Conservation (phyloP, 2,113 vertebrate genomes). For the Butorides virescens region DNA sequence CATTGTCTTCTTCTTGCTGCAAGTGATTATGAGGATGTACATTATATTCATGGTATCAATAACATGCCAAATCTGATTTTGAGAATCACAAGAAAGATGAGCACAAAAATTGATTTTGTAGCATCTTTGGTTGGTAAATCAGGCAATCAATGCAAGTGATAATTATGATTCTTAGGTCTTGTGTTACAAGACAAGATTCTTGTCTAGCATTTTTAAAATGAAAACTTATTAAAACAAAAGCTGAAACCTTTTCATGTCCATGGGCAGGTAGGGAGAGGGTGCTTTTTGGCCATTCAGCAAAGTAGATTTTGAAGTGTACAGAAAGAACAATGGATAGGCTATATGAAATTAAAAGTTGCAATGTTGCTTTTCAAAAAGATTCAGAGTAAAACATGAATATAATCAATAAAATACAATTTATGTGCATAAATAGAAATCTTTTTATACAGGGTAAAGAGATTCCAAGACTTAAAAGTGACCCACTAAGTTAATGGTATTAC, state of each 20-base stretch:
- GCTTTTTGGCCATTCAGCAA: not conserved
- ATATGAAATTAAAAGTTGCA: not conserved
- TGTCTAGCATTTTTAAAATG: not conserved
- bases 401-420: not conserved
- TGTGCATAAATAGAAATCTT: not conserved
- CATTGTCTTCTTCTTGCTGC: not conserved
- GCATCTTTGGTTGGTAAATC: not conserved
- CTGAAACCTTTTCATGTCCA: not conserved
- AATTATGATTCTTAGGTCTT: not conserved
- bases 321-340: not conserved
- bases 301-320: not conserved
- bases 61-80: not conserved
- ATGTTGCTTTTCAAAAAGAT: not conserved
- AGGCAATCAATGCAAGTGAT: not conserved
- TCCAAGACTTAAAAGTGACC: slow-evolving; percentile 4
- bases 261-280: not conserved
- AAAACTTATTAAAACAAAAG: not conserved
- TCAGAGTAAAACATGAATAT: not conserved
- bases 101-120: not conserved
- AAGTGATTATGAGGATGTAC: not conserved
- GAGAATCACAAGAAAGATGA: not conserved
- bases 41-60: not conserved
- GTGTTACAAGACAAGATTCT: not conserved
- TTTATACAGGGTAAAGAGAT: not conserved
- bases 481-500: slow-evolving; percentile 10